A percentile compares a stretch with the other conserved stretches of the same genome.
These are phyloP conservation scores for Epinephelus fuscoguttatus DNA, from an alignment of 2,113 vertebrate genomes.

Conservation along the genomic window DNA sequence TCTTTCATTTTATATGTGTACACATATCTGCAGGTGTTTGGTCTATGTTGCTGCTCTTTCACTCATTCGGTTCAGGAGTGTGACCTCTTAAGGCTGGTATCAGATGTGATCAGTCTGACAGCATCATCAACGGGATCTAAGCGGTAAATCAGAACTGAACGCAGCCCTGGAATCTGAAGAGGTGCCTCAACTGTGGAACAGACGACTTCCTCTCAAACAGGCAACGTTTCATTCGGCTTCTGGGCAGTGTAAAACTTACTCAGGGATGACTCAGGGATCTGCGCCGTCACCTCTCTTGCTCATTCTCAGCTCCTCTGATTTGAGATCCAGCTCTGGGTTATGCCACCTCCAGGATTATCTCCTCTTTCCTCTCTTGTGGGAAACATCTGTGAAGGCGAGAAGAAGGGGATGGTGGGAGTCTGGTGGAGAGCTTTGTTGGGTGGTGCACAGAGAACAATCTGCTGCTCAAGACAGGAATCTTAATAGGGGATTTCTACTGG, in stretches of 20 bases:
- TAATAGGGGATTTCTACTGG: neutral
- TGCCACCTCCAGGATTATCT: slow-evolving; percentile 22
- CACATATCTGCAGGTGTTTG: neutral
- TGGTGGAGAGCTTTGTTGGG: slow-evolving; percentile 5
- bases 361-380: slow-evolving; percentile 18
- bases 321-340: slow-evolving; percentile 41
- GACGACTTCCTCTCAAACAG: slow-evolving; percentile 36
- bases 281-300: slow-evolving; percentile 42
- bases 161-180: neutral
- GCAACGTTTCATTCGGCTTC: slow-evolving; percentile 12
- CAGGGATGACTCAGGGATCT: slow-evolving; percentile 27
- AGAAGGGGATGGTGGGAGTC: slow-evolving; percentile 11
- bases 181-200: neutral
- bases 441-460: slow-evolving; percentile 20
- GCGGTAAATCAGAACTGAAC: neutral
- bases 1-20: neutral
- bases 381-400: slow-evolving; percentile 31
- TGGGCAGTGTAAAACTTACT: slow-evolving; percentile 17
- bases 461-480: slow-evolving; percentile 1
- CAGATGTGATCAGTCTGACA: neutral
- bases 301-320: slow-evolving; percentile 45
- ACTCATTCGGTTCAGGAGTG: too few species aligned
- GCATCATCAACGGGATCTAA: slow-evolving; percentile 3
- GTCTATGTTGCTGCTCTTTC: too few species aligned
- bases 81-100: neutral